A percentile compares a stretch with the other conserved stretches of the same genome.
phyloP scores from a whole-genome alignment of 2,888 invertebrate genomes.

The Apotomis capreana region DNA sequence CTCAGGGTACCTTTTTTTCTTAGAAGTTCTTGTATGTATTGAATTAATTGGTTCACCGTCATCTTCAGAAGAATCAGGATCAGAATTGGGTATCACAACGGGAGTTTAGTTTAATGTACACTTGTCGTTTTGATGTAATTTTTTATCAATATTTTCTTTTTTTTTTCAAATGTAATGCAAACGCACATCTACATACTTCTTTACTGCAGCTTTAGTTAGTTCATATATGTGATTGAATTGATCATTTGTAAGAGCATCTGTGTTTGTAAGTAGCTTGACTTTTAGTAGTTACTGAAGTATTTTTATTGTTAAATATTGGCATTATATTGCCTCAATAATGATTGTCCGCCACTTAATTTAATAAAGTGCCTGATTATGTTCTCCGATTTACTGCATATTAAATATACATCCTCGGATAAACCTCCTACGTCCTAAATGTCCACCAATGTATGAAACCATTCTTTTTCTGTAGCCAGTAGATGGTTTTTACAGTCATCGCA shows the following conservation, averaged over 20 bases:
- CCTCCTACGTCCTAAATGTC: conserved; percentile 2
- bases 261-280: too few species aligned
- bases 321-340: too few species aligned
- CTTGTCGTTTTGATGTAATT: not conserved
- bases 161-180: not conserved
- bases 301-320: too few species aligned
- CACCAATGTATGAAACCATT: conserved; percentile 3
- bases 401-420: not conserved
- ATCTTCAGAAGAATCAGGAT: not conserved
- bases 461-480: conserved; percentile 5
- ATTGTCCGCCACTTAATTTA: too few species aligned
- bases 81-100: too few species aligned
- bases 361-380: too few species aligned
- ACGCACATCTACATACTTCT: conserved; percentile 2
- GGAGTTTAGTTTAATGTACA: conserved; percentile 1
- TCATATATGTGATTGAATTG: conserved; percentile 2
- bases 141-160: not conserved
- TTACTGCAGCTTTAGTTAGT: not conserved
- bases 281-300: too few species aligned
- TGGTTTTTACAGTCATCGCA: conserved; percentile 5
- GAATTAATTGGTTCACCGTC: too few species aligned
- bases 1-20: too few species aligned
- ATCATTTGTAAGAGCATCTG: too few species aligned
- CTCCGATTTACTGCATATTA: too few species aligned
- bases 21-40: too few species aligned